Evolutionary conservation across 35 echinoderm and acorn worm species (phyloP), one percentile per base, ranked within the genome.

Genomic region (Holothuria glaberrima): DNA sequence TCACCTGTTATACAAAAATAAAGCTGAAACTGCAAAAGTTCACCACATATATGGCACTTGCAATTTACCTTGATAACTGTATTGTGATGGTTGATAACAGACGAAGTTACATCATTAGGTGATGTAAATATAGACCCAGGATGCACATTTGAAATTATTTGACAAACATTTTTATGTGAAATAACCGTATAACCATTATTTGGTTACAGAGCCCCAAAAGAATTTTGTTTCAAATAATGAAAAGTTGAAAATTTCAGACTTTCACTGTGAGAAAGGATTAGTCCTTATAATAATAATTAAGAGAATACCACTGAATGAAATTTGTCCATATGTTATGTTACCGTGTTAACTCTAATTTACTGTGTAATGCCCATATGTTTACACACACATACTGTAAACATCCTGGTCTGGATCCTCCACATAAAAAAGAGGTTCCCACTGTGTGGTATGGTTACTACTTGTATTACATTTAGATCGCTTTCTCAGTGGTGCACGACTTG

Each of bases 281-380:
- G 12, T 69, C 66, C 66, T 69, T 4, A 69, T 28, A 25, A 54
- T 29, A 69, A 69, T 69, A 69, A 69, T 64, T 4, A 64, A 16
- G 66, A 69, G 25, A 69, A 69, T 69, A 69, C 66, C 66, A 69
- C n/a, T 28, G 66, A 69, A 69, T 69, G 66, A 69, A 69, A 69
- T 69, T 69, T 69, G 20, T 69, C 66, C n/a, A 69, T 14, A 68
- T 69, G n/a, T 26, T 69, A 69, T 27, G 62, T 9, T n/a, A n/a
- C n/a, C n/a, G n/a, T n/a, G n/a, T n/a, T n/a, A n/a, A 7, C 25
- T 27, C 25, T 69, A 69, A n/a, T 69, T 69, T 25, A 69, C 31
- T 69, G 16, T 69, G 16, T 30, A n/a, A 69, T 69, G 66, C 66
- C 63, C 12, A 33, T 69, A 69, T 28, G 25, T 69, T 69, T 65